Base-by-base conservation (phyloP, 2,797 vertebrate species). In the Lycodopsis pacificus region DNA sequence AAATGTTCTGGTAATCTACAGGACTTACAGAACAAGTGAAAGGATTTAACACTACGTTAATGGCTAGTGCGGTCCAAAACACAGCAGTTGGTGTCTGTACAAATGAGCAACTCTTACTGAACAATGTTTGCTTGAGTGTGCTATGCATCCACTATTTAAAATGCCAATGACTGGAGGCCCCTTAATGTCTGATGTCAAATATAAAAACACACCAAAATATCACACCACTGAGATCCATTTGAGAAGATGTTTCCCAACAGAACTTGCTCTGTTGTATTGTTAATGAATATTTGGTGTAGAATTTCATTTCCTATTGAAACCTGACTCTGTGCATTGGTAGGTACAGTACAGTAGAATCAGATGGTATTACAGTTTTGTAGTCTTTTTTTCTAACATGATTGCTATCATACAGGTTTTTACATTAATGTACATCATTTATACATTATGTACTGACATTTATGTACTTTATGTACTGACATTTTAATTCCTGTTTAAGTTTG, bases 1-100 rank as follows among this genome's bases (percentile, higher is more conserved):
- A 80, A 84, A 85, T 86, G 66, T 71, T 86, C 71, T 71, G n/a
- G 25, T 87, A 80, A 90, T 90, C 81, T 71, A n/a, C 11, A 48
- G 63, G 79, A 86, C 12, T 82, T 82, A 71, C 51, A 38, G 68
- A 87, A 83, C 80, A 88, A 72, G 59, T 75, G 71, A 70, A 79
- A 70, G 77, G 80, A 89, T 89, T 89, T 87, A 85, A 65, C 65
- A 67, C 27, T 15, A 57, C 68, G 69, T 78, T 66, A 54, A 65
- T 76, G 51, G 71, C 65, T 70, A 75, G 62, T 19, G 12, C 53
- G 68, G 44, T 22, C 79, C 71, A 20, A 36, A 38, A 69, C 53
- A 22, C 9, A 3, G n/a, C 68, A 70, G 66, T 71, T 61, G 34
- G 56, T 64, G 22, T 58, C 49, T 82, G 68, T 40, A 5, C 51